Base-by-base conservation (phyloP, 2,888 invertebrate species). In the Panopea generosa region DNA sequence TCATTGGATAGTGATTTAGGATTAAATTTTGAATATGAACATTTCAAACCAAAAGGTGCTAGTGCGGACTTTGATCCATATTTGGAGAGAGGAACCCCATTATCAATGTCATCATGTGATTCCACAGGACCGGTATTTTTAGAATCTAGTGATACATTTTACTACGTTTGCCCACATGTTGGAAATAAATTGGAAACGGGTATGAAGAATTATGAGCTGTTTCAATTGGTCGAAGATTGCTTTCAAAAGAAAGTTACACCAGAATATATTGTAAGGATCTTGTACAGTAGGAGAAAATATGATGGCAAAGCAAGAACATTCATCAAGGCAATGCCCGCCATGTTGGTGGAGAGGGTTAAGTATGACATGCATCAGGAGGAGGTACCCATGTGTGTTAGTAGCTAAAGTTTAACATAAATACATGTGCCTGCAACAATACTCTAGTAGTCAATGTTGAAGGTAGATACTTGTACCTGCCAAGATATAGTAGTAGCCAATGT, bases 181-280 rank as follows among this genome's bases (percentile, higher is more conserved):
- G 80, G 76, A 6, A 60, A 70, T 24, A 71, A 77, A 33, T 27
- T 70, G 53, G 71, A 82, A 9, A 71, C 70, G 2, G 71, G 66
- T 0, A 59, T 69, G 47, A 71, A 63, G 43, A 75, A 75, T 55
- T 69, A 71, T 55, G 81, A 81, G 52, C 69, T 77, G 9, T 75
- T 66, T 11, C 77, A 75, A 9, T 60, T 89, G 45, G 85, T 86
- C 0, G 88, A 89, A 57, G 80, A 85, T 57, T 88, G 87, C 50
- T 86, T 88, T 53, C 84, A 84, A 49, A 84, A 83, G 57, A 87
- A 89, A 56, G 73, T 90, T 11, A 74, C 78, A n/a, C 76, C 86
- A 18, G 69, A 86, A 6, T 86, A 73, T 65, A 70, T 90, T 16
- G 59, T 85, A n/a, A 68, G 78, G 33, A 84, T 90, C 22, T 67